A percentile compares a stretch with the other conserved stretches of the same genome.
These are phyloP conservation scores for Drosophila incognita DNA, from an alignment of 2,888 invertebrate species.

Conservation along the genomic window DNA sequence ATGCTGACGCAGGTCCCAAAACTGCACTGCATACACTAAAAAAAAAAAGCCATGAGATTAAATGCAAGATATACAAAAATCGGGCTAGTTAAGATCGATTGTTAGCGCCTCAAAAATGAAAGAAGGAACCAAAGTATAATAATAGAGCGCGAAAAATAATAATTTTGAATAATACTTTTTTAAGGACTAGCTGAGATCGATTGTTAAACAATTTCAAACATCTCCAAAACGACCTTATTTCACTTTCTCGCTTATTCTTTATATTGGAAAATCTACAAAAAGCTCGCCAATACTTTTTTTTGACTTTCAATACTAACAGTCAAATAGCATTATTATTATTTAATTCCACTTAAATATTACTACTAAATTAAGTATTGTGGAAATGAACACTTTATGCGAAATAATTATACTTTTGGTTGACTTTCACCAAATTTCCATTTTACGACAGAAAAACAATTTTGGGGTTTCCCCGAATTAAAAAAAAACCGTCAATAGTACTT, in stretches of 20 bases:
- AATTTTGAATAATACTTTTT: neutral
- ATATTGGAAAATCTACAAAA: neutral
- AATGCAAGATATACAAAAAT: no score
- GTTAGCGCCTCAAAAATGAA: neutral
- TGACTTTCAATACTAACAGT: neutral
- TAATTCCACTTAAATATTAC: no score
- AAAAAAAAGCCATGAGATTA: neutral
- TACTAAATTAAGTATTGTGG: neutral
- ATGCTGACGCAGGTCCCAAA: constrained; percentile 6
- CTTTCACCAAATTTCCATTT: neutral
- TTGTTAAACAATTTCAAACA: neutral
- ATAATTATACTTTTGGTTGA: neutral
- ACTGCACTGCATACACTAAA: constrained; percentile 1
- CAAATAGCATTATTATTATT: neutral
- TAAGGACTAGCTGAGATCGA: neutral
- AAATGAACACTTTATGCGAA: neutral
- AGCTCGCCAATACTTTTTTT: no score
- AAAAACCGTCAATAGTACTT: neutral
- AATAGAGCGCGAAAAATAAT: neutral
- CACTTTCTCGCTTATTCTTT: neutral
- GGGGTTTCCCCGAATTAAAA: neutral
- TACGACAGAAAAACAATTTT: neutral
- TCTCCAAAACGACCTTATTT: no score
- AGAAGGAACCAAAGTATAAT: neutral
- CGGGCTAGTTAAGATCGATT: neutral